These are phyloP conservation scores for Ashinkailepas kermadecensis DNA, from an alignment of 2,888 invertebrate genomes.

Conservation along the genomic window DNA sequence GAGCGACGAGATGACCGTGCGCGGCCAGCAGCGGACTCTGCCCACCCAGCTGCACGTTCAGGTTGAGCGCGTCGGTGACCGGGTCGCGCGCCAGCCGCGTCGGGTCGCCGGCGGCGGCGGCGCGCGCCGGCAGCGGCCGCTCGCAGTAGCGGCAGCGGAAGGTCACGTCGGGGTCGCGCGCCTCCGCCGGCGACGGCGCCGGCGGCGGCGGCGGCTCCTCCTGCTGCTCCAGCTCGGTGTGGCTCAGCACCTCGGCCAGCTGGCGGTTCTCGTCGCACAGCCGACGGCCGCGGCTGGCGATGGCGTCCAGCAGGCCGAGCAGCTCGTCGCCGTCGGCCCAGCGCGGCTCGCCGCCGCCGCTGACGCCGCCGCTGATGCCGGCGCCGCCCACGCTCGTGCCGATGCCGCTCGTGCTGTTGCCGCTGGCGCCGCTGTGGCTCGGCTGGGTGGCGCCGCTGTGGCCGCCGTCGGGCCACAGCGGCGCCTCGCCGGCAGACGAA, in stretches of 20 bases:
- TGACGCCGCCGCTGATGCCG: not conserved
- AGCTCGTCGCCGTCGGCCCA: constrained; percentile 12
- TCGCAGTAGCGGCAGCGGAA: not conserved
- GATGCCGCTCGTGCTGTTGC: not conserved
- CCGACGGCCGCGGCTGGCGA: not conserved
- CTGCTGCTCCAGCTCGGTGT: not conserved
- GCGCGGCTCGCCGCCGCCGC: not conserved
- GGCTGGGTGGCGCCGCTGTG: not conserved
- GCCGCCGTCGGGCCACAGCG: not conserved
- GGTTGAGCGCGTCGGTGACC: not conserved
- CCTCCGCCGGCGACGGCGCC: not conserved
- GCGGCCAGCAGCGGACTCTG: not conserved
- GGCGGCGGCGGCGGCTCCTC: not conserved
- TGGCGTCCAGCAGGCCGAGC: not conserved
- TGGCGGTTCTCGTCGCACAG: not conserved
- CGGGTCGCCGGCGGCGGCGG: not conserved
- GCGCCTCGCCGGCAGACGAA: not conserved
- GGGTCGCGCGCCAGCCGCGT: not conserved
- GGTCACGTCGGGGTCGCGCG: not conserved
- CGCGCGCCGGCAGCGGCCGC: not conserved
- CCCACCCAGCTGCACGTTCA: not conserved
- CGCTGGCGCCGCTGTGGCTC: not conserved
- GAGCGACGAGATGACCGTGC: not conserved
- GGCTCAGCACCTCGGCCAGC: not conserved
- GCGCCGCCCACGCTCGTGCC: constrained; percentile 8